phyloP scores from a whole-genome alignment of 2,797 vertebrate genomes.

The Chiropotes sagulatus region DNA sequence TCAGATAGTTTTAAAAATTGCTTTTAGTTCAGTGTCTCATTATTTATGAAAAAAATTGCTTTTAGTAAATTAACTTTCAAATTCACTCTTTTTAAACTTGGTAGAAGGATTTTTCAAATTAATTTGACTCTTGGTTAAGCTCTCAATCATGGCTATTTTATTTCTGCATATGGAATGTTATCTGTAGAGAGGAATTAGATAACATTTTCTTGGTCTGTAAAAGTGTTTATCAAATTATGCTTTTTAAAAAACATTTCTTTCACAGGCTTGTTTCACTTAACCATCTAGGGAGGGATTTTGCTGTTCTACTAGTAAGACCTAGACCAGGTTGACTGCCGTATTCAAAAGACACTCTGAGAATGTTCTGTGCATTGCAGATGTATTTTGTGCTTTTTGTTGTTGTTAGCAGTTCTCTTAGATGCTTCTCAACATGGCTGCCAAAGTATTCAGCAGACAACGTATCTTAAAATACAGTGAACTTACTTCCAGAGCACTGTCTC shows the following conservation, averaged over 20 bases:
- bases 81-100: slow-evolving; percentile 37
- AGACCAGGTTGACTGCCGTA: background rate
- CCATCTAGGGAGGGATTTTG: background rate
- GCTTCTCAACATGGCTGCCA: background rate
- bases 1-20: slow-evolving; percentile 30
- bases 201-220: slow-evolving; percentile 25
- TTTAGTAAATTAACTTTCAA: slow-evolving; percentile 33
- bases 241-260: background rate
- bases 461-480: background rate
- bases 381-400: background rate
- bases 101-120: slow-evolving; percentile 10
- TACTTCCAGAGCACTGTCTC: background rate
- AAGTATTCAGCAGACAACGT: background rate
- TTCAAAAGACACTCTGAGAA: background rate
- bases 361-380: background rate
- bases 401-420: background rate
- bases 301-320: background rate
- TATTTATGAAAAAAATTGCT: background rate
- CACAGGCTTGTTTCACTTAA: background rate
- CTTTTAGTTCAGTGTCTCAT: background rate
- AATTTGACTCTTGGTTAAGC: background rate
- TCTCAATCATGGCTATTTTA: background rate
- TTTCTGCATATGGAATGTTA: background rate
- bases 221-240: background rate
- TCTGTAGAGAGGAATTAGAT: background rate